Evolutionary conservation across 1,140 invertebrate species (phyloP).

Genomic region (Drosophila trapezifrons): DNA sequence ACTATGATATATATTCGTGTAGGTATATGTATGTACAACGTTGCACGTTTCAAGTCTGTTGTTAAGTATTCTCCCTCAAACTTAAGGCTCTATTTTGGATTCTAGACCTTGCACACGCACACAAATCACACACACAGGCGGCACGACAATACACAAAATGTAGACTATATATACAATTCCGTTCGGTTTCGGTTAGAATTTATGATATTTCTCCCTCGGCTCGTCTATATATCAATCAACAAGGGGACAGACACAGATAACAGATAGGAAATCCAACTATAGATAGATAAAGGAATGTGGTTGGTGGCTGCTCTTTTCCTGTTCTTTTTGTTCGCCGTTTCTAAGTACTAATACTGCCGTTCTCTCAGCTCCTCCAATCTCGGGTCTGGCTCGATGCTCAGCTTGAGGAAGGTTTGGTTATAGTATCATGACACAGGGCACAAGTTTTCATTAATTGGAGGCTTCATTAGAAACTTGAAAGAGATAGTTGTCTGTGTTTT

Average conservation of each 20-base stretch:
- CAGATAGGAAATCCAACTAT: conserved; percentile 32
- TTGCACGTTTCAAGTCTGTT: conserved; percentile 66
- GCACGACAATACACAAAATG: conserved; percentile 6
- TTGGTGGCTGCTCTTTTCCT: conserved; percentile 4
- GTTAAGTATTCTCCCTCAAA: conserved; percentile 1
- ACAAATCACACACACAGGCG: conserved; percentile 11
- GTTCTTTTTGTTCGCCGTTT: conserved; percentile 38
- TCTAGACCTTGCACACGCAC: background rate
- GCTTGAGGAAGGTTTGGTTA: conserved; percentile 8
- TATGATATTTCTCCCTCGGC: background rate
- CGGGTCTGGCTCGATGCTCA: background rate
- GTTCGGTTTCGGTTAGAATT: conserved; percentile 2
- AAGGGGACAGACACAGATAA: conserved; percentile 16
- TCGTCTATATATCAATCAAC: conserved; percentile 10
- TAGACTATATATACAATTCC: conserved; percentile 20
- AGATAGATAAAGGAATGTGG: conserved; percentile 46
- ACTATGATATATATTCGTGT: too few relatives aligned
- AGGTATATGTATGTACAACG: conserved; percentile 28
- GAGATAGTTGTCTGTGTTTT: too few relatives aligned
- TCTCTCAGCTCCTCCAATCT: conserved; percentile 18
- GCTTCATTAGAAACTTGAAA: too few relatives aligned
- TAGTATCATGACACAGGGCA: too few relatives aligned
- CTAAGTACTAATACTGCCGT: conserved; percentile 61
- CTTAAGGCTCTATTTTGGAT: background rate
- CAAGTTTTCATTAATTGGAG: too few relatives aligned